phyloP scores from a whole-genome alignment of 1,140 invertebrate genomes.

The Papilio glaucus region DNA sequence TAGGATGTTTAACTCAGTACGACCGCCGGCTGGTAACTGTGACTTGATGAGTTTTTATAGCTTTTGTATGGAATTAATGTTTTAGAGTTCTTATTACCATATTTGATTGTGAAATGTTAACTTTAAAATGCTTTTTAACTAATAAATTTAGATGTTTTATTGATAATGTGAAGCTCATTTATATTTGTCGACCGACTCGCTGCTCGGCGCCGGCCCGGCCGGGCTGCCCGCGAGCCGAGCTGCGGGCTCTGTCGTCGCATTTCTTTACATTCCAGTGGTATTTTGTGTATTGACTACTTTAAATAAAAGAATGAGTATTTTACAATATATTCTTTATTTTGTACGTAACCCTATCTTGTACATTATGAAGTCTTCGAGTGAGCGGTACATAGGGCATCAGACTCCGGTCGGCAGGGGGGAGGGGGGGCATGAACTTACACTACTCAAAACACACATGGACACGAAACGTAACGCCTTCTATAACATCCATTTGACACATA shows the following conservation, averaged over 20 bases:
- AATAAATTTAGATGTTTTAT: neutral
- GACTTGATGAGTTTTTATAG: too few relatives aligned
- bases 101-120: neutral
- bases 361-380: constrained; percentile 40
- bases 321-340: constrained; percentile 50
- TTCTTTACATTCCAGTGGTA: constrained; percentile 58
- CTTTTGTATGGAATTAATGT: too few relatives aligned
- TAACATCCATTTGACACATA: too few relatives aligned
- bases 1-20: too few relatives aligned
- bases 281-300: constrained; percentile 49
- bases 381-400: constrained; percentile 54
- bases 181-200: constrained; percentile 12
- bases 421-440: neutral
- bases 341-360: constrained; percentile 47
- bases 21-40: too few relatives aligned
- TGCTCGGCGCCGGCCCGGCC: constrained; percentile 1
- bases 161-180: constrained; percentile 24
- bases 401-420: constrained; percentile 66
- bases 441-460: neutral
- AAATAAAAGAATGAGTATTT: constrained; percentile 53
- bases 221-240: neutral
- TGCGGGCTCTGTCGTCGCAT: neutral
- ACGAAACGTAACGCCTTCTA: too few relatives aligned
- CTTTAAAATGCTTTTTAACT: neutral
- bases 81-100: too few relatives aligned